Evolutionary conservation across 2,797 vertebrate species (phyloP).

Genomic region (Betta splendens): DNA sequence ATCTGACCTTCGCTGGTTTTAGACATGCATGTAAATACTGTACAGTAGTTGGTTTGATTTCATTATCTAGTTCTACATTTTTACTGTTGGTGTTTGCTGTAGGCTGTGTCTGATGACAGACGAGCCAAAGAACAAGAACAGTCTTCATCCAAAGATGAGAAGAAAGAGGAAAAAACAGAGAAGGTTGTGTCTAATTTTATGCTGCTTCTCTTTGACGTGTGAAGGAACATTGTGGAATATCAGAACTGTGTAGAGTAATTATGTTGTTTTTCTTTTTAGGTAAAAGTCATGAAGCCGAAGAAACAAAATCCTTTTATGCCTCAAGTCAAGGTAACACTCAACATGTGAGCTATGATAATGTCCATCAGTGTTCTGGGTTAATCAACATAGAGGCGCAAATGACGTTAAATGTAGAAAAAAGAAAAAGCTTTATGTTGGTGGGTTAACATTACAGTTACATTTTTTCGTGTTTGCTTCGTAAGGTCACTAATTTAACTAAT

Average conservation of each 20-base stretch:
- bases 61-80: no score
- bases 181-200: slow-evolving; percentile 24
- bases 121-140: slow-evolving; percentile 38
- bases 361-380: neutral
- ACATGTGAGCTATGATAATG: slow-evolving; percentile 1
- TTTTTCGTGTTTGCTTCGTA: no score
- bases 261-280: slow-evolving; percentile 51
- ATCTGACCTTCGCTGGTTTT: no score
- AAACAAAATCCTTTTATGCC: slow-evolving; percentile 74
- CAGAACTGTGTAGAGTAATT: neutral
- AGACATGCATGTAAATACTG: no score
- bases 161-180: slow-evolving; percentile 36
- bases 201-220: neutral
- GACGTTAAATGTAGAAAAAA: no score
- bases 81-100: slow-evolving; percentile 6
- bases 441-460: no score
- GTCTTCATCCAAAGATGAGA: slow-evolving; percentile 38
- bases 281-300: slow-evolving; percentile 65
- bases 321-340: slow-evolving; percentile 62
- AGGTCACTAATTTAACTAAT: no score
- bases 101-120: slow-evolving; percentile 62
- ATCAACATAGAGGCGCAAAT: neutral
- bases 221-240: neutral
- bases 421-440: neutral
- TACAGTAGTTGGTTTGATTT: no score